These are phyloP conservation scores for Rosalia funebris DNA, from an alignment of 2,888 invertebrate genomes.

Conservation along the genomic window DNA sequence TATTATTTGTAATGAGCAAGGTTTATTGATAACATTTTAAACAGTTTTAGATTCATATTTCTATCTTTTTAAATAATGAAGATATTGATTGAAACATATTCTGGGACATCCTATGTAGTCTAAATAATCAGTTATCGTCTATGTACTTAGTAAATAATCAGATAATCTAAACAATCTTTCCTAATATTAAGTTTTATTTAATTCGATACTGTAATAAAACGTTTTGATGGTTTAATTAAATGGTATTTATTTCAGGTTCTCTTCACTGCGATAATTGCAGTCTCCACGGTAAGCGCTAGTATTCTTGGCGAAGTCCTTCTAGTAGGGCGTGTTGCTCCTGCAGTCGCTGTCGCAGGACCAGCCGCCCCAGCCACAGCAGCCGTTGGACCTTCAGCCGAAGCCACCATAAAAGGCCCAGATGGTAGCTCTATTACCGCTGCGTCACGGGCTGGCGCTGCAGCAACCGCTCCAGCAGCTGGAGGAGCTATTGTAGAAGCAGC, in stretches of 20 bases:
- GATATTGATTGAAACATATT: too few species aligned
- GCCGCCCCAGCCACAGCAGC: slow-evolving; percentile 30
- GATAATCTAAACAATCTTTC: too few species aligned
- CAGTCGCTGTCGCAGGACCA: slow-evolving; percentile 42
- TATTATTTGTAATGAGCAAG: too few species aligned
- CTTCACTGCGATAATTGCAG: neutral
- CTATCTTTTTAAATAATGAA: too few species aligned
- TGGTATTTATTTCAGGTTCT: slow-evolving; percentile 5
- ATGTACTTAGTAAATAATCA: too few species aligned
- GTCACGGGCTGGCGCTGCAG: slow-evolving; percentile 51
- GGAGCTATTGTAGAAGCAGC: slow-evolving; percentile 45
- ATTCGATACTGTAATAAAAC: too few species aligned
- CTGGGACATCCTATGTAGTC: too few species aligned
- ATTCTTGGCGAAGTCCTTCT: slow-evolving; percentile 29
- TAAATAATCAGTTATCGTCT: too few species aligned
- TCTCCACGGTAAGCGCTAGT: slow-evolving; percentile 1
- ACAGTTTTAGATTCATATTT: too few species aligned
- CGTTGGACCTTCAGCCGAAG: slow-evolving; percentile 39
- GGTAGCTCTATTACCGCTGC: slow-evolving; percentile 61
- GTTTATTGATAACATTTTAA: too few species aligned
- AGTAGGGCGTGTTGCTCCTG: slow-evolving; percentile 38
- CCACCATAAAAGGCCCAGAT: slow-evolving; percentile 52
- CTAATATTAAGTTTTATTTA: too few species aligned
- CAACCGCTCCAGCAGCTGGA: slow-evolving; percentile 39
- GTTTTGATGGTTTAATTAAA: too few species aligned